Conservation (phyloP, 1,140 invertebrate species). For the Nasonia vitripennis region DNA sequence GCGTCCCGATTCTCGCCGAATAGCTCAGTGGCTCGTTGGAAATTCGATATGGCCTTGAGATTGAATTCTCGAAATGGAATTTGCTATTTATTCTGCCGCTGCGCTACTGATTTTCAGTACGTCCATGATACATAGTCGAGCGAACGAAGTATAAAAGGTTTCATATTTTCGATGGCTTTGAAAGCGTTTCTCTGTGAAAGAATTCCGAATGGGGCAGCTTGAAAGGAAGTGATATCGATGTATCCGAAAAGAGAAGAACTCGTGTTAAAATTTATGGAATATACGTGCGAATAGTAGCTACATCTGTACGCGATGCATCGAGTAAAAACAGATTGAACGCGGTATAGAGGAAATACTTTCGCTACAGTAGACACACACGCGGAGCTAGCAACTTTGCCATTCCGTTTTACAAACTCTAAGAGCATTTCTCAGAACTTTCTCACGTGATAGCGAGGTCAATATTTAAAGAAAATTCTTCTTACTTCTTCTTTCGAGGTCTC, state of each 20-base stretch:
- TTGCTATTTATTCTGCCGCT: not conserved
- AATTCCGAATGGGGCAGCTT: too few relatives aligned
- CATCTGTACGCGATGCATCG: not conserved
- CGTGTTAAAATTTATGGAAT: not conserved
- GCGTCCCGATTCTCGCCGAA: not conserved
- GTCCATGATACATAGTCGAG: too few relatives aligned
- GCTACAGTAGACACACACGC: too few relatives aligned
- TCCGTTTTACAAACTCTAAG: not conserved
- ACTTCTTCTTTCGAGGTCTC: not conserved
- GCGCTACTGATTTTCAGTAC: too few relatives aligned
- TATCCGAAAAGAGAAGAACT: not conserved
- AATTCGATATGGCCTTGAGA: not conserved
- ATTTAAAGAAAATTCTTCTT: not conserved
- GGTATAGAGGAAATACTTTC: not conserved
- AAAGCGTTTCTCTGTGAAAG: too few relatives aligned
- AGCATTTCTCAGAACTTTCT: not conserved
- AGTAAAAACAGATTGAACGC: not conserved
- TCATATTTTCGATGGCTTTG: too few relatives aligned
- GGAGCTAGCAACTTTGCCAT: not conserved
- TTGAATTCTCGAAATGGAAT: not conserved
- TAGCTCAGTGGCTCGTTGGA: not conserved
- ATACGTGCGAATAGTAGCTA: not conserved
- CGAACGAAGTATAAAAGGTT: too few relatives aligned
- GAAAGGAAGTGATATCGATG: not conserved
- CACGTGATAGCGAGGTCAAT: not conserved